Evolutionary conservation across 35 echinoderm and acorn worm genomes (phyloP).

Genomic region (Ptychodera flava): DNA sequence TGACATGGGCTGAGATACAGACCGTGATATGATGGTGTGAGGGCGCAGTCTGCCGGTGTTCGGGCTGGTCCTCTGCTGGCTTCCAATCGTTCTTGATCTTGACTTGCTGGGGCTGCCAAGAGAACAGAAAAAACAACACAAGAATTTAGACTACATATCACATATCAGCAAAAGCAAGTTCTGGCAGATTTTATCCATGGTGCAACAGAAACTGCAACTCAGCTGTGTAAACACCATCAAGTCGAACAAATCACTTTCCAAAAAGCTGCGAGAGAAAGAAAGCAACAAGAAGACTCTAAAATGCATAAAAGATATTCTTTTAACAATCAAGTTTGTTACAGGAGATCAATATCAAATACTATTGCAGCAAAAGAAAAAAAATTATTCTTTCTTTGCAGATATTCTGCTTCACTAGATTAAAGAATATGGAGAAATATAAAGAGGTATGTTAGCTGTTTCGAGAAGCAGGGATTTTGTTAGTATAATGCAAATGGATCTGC

Average conservation of each 20-base stretch:
- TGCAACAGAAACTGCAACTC: not conserved
- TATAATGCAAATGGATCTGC: too few relatives aligned
- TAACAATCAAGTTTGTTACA: too few relatives aligned
- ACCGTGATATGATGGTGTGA: constrained; percentile 7
- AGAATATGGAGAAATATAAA: too few relatives aligned
- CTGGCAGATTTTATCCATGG: too few relatives aligned
- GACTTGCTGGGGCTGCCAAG: constrained; percentile 59
- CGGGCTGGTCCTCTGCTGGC: constrained; percentile 37
- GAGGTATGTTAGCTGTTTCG: too few relatives aligned
- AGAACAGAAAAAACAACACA: constrained; percentile 6
- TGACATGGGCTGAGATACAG: constrained; percentile 63
- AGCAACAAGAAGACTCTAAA: not conserved
- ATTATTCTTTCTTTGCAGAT: too few relatives aligned
- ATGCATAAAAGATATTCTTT: not conserved
- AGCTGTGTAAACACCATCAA: not conserved
- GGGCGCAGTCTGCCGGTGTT: constrained; percentile 44
- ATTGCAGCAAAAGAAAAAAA: too few relatives aligned
- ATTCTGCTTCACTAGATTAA: too few relatives aligned
- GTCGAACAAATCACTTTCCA: not conserved
- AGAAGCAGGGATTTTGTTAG: too few relatives aligned
- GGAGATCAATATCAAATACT: too few relatives aligned
- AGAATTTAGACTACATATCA: too few relatives aligned
- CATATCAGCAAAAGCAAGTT: too few relatives aligned
- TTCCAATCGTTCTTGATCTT: constrained; percentile 21
- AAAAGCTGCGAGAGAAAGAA: not conserved